Evolutionary conservation across 2,888 invertebrate species (phyloP).

Genomic region (Megastigmus dorsalis): DNA sequence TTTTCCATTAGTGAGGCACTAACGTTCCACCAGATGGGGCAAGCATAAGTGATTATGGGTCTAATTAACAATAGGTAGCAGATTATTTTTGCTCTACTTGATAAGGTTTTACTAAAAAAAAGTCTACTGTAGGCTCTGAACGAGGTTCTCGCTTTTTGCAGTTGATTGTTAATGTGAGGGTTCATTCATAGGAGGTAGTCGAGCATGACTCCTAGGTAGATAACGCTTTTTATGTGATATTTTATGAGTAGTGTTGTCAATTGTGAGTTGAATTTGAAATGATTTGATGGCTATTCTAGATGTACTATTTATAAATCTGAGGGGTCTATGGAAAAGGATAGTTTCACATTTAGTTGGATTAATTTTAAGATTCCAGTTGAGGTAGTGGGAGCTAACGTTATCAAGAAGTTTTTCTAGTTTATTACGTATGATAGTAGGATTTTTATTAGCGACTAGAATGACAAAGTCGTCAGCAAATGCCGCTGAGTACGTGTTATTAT

Average conservation of each 20-base stretch:
- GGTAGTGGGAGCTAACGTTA: neutral
- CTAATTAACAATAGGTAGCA: slow-evolving; percentile 8
- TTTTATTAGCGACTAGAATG: neutral
- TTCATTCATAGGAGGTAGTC: slow-evolving; percentile 3
- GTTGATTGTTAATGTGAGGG: neutral
- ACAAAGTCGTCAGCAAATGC: slow-evolving; percentile 5
- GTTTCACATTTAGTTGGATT: slow-evolving; percentile 13
- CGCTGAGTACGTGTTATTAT: neutral
- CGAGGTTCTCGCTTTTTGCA: neutral
- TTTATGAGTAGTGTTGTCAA: neutral
- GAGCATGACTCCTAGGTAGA: neutral
- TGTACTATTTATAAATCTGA: neutral
- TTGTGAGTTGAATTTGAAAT: too few species aligned
- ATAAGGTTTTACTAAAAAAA: neutral
- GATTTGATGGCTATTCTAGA: neutral
- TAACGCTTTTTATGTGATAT: neutral
- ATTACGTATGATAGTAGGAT: neutral
- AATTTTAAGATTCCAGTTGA: slow-evolving; percentile 7
- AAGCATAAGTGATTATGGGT: slow-evolving; percentile 9
- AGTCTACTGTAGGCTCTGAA: neutral
- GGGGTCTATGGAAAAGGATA: neutral
- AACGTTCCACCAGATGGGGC: neutral
- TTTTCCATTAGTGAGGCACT: slow-evolving; percentile 12
- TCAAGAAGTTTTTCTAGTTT: neutral
- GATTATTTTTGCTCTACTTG: slow-evolving; percentile 10